Conservation (phyloP, 2,797 vertebrate species). For the Champsocephalus gunnari region DNA sequence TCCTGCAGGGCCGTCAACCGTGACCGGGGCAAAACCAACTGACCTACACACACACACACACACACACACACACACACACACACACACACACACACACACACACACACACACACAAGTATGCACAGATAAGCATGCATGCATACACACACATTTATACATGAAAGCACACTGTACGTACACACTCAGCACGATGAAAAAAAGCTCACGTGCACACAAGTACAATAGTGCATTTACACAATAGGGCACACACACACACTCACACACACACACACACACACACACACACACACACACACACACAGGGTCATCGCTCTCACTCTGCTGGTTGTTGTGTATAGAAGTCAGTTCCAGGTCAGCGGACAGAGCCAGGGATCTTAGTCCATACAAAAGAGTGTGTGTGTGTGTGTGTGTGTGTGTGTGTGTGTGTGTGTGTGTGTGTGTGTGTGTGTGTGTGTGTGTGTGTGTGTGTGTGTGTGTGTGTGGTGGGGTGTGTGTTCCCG, state of each 20-base stretch:
- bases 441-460: constrained; percentile 25
- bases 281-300: constrained; percentile 47
- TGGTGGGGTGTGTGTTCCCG: no score
- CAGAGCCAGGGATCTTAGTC: constrained; percentile 74
- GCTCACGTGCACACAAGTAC: constrained; percentile 24
- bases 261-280: no score
- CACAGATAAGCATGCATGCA: constrained; percentile 36
- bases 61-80: constrained; percentile 26
- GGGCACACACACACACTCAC: constrained; percentile 5
- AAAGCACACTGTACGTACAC: constrained; percentile 51
- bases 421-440: constrained; percentile 28
- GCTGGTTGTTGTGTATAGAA: constrained; percentile 81
- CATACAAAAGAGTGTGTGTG: constrained; percentile 67
- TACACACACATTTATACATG: constrained; percentile 36
- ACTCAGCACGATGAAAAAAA: constrained; percentile 33
- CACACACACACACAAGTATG: constrained; percentile 11
- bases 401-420: constrained; percentile 38
- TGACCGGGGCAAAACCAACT: constrained; percentile 76
- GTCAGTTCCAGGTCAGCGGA: constrained; percentile 80
- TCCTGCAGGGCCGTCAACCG: constrained; percentile 71
- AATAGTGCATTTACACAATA: constrained; percentile 37
- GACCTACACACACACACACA: constrained; percentile 66
- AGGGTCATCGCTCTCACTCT: constrained; percentile 78
- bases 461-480: neutral
- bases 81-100: no score